Conservation (phyloP, 1,140 invertebrate species). For the Hormaphis cornu region DNA sequence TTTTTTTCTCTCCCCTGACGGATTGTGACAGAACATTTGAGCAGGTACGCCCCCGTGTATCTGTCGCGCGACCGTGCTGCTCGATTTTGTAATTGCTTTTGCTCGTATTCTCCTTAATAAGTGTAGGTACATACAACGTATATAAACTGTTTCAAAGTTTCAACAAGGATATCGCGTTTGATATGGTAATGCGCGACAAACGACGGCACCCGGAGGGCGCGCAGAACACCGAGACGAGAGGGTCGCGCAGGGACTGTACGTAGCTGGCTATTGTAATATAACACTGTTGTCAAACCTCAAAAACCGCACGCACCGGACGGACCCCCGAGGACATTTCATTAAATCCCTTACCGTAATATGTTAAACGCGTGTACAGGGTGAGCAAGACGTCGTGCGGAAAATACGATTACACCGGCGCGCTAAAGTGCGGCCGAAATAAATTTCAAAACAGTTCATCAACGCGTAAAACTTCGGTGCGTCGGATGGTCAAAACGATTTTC, state of each 20-base stretch:
- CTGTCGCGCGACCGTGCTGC: neutral
- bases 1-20: too few species aligned
- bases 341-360: neutral
- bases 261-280: slow-evolving; percentile 7
- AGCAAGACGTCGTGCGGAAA: too few species aligned
- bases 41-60: neutral
- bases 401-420: too few species aligned
- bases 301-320: slow-evolving; percentile 4
- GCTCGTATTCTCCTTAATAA: too few species aligned
- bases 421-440: too few species aligned
- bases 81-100: slow-evolving; percentile 6
- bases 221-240: neutral
- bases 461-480: too few species aligned
- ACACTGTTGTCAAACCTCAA: slow-evolving; percentile 21
- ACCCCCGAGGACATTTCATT: slow-evolving; percentile 13
- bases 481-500: too few species aligned
- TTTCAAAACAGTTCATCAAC: too few species aligned
- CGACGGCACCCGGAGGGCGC: neutral
- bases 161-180: slow-evolving; percentile 9
- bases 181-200: slow-evolving; percentile 20
- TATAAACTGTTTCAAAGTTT: neutral
- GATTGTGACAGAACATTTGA: neutral
- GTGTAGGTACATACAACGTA: too few species aligned
- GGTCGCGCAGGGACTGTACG: neutral
- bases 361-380: too few species aligned